Conservation (phyloP, 2,797 vertebrate genomes). For the Epinephelus awoara region DNA sequence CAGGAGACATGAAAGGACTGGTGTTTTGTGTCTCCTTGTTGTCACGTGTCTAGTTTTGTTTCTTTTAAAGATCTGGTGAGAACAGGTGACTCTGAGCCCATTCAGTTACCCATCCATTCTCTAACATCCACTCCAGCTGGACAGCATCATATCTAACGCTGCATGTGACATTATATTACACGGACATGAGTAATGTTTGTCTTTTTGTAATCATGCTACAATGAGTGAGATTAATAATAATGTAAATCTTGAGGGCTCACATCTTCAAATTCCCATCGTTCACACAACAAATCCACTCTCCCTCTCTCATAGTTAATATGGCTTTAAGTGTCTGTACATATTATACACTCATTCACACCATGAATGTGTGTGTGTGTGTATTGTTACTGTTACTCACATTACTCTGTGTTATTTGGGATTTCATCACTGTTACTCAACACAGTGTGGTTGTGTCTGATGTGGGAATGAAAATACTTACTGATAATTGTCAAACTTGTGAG, state of each 20-base stretch:
- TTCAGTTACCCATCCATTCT: neutral
- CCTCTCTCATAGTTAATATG: conserved; percentile 47
- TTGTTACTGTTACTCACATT: neutral
- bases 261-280: conserved; percentile 6
- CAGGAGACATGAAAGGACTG: neutral
- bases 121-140: neutral
- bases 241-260: neutral
- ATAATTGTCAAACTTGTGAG: neutral
- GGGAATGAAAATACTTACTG: neutral
- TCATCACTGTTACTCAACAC: neutral
- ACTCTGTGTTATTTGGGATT: neutral
- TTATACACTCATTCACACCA: conserved; percentile 23
- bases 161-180: conserved; percentile 10
- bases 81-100: neutral
- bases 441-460: neutral
- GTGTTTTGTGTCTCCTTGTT: neutral
- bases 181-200: conserved; percentile 3
- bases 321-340: conserved; percentile 49
- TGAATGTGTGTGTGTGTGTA: conserved; percentile 14
- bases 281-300: conserved; percentile 10
- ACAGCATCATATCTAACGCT: conserved; percentile 3
- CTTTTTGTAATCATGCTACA: conserved; percentile 9
- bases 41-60: neutral
- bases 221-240: conserved; percentile 15
- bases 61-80: neutral